Percentiles rank a stretch among this genome's conserved stretches.
phyloP scores from a whole-genome alignment of 2,113 vertebrate genomes.

The Rhipidura dahli region DNA sequence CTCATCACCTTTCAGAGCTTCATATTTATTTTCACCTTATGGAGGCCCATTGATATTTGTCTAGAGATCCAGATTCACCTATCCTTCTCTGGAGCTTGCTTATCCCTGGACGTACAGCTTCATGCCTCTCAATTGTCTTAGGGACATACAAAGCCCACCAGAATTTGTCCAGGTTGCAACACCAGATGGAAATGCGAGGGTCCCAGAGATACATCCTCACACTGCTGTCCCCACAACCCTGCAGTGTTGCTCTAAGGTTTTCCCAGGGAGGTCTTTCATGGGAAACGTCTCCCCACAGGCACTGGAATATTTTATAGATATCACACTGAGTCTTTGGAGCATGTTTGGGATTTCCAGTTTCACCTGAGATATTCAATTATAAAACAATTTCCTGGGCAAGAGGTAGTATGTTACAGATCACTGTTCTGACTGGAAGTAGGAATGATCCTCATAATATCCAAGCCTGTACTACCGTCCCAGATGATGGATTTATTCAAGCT shows the following conservation, averaged over 20 bases:
- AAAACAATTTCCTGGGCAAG: background rate
- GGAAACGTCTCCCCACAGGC: background rate
- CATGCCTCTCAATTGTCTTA: background rate
- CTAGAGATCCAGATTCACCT: background rate
- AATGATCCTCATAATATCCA: constrained; percentile 14
- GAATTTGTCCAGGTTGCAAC: background rate
- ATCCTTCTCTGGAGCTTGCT: background rate
- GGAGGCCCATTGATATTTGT: background rate
- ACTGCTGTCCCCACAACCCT: background rate
- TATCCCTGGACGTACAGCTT: background rate
- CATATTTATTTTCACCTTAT: background rate
- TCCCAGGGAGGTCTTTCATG: background rate
- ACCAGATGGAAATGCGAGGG: background rate
- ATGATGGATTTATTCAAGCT: constrained; percentile 16
- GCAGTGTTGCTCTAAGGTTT: background rate
- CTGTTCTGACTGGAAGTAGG: constrained; percentile 10
- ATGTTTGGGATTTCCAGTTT: background rate
- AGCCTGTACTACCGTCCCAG: background rate
- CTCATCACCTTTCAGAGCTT: background rate
- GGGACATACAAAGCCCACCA: background rate
- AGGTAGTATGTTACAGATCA: background rate
- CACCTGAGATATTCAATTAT: background rate
- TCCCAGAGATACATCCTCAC: background rate
- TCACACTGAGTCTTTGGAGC: background rate
- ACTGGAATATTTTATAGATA: background rate